phyloP scores from a whole-genome alignment of 2,888 invertebrate species.

The Acrobasis consociella region DNA sequence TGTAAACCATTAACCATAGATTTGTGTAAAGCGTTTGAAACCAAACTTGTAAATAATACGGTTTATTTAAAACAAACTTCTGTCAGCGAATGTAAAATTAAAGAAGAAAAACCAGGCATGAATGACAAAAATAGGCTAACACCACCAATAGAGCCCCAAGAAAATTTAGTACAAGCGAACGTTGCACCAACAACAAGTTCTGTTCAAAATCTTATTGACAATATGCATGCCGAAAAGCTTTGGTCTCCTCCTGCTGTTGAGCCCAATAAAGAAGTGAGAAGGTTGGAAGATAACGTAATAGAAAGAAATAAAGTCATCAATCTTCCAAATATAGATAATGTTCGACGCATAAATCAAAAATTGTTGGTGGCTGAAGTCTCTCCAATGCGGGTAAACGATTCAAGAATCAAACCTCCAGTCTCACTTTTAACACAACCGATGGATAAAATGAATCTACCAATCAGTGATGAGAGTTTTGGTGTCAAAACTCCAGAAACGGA shows the following conservation, averaged over 20 bases:
- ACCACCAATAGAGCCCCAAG: conserved; percentile 49
- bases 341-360: conserved; percentile 61
- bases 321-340: conserved; percentile 58
- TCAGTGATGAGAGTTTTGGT: neutral
- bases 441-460: neutral
- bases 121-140: conserved; percentile 29
- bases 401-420: conserved; percentile 26
- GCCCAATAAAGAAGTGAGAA: neutral
- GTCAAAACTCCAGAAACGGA: conserved; percentile 4
- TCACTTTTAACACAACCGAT: conserved; percentile 25
- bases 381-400: conserved; percentile 48
- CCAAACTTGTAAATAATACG: conserved; percentile 56
- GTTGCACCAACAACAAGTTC: conserved; percentile 38
- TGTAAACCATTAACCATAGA: conserved; percentile 70
- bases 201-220: conserved; percentile 4
- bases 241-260: neutral
- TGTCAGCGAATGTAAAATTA: conserved; percentile 25
- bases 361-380: conserved; percentile 64
- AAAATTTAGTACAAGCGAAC: conserved; percentile 55
- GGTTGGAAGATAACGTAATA: neutral
- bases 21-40: conserved; percentile 65
- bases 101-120: conserved; percentile 19
- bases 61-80: conserved; percentile 49
- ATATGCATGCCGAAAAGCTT: neutral
- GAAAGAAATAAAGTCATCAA: conserved; percentile 60